phyloP scores from a whole-genome alignment of 2,888 invertebrate species.

The Calliopum simillimum region DNA sequence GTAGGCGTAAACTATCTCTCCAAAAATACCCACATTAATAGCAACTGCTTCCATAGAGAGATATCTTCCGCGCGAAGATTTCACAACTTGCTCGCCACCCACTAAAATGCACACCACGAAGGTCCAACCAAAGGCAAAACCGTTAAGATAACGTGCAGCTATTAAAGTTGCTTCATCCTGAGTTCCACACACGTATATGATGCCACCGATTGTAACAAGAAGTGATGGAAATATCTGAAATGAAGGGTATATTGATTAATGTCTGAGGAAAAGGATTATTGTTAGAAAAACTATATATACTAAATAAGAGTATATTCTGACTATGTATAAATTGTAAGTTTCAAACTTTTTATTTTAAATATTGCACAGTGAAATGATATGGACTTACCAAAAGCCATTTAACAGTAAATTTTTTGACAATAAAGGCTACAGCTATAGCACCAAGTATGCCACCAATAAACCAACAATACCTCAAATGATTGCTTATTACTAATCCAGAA shows the following conservation, averaged over 20 bases:
- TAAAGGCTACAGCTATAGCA: not conserved
- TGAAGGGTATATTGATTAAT: not conserved
- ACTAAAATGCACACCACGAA: not conserved
- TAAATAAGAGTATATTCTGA: too few relatives aligned
- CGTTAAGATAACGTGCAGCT: not conserved
- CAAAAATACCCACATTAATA: not conserved
- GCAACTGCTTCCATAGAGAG: not conserved
- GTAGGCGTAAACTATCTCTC: not conserved
- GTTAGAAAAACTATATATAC: too few relatives aligned
- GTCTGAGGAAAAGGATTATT: too few relatives aligned
- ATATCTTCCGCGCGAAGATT: not conserved
- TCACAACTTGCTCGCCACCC: not conserved
- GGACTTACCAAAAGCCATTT: conserved; percentile 11
- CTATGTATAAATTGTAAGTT: too few relatives aligned
- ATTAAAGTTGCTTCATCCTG: not conserved
- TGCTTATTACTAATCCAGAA: not conserved
- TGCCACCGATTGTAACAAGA: conserved; percentile 4
- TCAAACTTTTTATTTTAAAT: too few relatives aligned
- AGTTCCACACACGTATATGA: not conserved
- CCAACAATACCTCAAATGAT: not conserved
- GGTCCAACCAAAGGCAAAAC: conserved; percentile 8
- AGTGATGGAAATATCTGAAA: not conserved
- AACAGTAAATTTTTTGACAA: not conserved
- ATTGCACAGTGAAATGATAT: too few relatives aligned
- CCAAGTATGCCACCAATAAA: conserved; percentile 7